Conservation (phyloP, 2,113 vertebrate genomes). For the Colistium nudipinnis region DNA sequence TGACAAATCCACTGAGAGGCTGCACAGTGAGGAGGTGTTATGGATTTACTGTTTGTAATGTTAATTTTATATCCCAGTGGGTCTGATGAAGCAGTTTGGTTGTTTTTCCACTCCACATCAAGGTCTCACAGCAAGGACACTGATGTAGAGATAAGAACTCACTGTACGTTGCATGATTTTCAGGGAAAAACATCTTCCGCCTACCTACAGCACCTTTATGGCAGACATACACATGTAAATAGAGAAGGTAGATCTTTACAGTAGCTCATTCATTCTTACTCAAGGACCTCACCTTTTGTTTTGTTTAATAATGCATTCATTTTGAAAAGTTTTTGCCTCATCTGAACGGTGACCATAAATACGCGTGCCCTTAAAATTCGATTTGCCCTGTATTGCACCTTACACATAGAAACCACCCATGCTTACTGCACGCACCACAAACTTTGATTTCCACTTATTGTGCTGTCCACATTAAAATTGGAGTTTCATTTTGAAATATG, state of each 20-base stretch:
- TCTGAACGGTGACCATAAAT: no score
- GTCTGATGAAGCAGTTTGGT: slow-evolving; percentile 60
- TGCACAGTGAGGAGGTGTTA: slow-evolving; percentile 43
- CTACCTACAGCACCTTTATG: background rate
- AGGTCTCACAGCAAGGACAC: slow-evolving; percentile 42
- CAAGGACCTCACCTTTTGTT: background rate
- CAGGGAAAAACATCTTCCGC: slow-evolving; percentile 31
- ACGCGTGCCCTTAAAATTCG: no score
- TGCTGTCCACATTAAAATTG: background rate
- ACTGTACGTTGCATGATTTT: slow-evolving; percentile 19
- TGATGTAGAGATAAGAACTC: slow-evolving; percentile 29
- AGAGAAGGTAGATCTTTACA: slow-evolving; percentile 6
- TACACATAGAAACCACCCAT: background rate
- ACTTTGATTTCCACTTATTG: background rate
- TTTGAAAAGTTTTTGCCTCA: no score
- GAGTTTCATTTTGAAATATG: background rate
- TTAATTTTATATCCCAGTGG: slow-evolving; percentile 68
- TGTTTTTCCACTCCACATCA: slow-evolving; percentile 53
- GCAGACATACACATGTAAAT: slow-evolving; percentile 5
- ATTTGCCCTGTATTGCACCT: background rate
- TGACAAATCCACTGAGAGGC: slow-evolving; percentile 44
- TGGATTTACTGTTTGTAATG: slow-evolving; percentile 71
- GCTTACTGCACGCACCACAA: background rate
- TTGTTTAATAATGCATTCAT: background rate
- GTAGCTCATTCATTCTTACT: background rate